phyloP scores from a whole-genome alignment of 2,797 vertebrate species.

The Macropodus opercularis region DNA sequence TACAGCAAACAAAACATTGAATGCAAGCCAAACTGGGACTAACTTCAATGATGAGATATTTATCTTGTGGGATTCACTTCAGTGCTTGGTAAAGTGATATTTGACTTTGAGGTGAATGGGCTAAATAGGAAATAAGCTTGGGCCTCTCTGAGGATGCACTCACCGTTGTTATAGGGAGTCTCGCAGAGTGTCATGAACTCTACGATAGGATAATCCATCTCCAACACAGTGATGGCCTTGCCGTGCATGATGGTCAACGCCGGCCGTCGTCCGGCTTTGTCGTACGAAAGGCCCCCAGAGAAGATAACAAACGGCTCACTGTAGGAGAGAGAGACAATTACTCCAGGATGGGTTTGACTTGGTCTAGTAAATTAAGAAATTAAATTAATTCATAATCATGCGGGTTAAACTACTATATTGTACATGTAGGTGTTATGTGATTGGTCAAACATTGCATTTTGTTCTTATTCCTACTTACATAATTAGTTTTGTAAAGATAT shows the following conservation, averaged over 20 bases:
- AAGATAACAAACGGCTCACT: slow-evolving; percentile 97
- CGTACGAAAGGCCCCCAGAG: slow-evolving; percentile 95
- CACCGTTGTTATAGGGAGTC: slow-evolving; percentile 96
- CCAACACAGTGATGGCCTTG: slow-evolving; percentile 96
- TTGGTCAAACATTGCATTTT: no score
- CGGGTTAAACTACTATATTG: no score
- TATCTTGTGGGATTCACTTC: no score
- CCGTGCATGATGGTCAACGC: slow-evolving; percentile 99
- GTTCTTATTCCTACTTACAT: no score
- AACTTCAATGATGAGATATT: no score
- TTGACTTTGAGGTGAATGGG: not conserved
- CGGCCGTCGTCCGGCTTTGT: slow-evolving; percentile 94
- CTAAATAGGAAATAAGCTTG: not conserved
- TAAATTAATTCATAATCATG: no score
- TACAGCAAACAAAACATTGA: no score
- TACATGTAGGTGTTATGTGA: no score
- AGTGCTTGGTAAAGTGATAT: no score
- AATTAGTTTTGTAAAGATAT: no score
- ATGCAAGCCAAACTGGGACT: no score
- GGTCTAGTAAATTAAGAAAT: no score
- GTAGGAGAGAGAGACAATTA: slow-evolving; percentile 38
- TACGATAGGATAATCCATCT: slow-evolving; percentile 99
- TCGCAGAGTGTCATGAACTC: slow-evolving; percentile 97
- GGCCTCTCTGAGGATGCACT: slow-evolving; percentile 53
- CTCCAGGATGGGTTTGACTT: slow-evolving; percentile 10